phyloP scores from a whole-genome alignment of 2,888 invertebrate species.

The Petrolisthes manimaculis region DNA sequence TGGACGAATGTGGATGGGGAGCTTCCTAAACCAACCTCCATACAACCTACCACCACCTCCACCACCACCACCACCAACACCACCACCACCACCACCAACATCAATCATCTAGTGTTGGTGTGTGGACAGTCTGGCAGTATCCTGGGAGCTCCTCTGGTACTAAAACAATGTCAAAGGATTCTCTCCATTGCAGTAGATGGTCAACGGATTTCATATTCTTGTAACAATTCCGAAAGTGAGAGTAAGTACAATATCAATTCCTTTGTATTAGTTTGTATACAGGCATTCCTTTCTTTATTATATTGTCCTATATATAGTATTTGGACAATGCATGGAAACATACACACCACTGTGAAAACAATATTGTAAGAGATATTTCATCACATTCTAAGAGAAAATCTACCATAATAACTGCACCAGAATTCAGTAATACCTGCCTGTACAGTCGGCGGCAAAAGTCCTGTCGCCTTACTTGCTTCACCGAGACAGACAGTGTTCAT shows the following conservation, averaged over 20 bases:
- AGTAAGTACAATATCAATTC: conserved; percentile 16
- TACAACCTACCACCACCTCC: conserved; percentile 70
- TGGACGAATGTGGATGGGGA: conserved; percentile 23
- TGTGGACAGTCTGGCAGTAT: conserved; percentile 80
- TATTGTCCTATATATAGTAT: background rate
- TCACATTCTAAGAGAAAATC: background rate
- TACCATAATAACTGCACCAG: background rate
- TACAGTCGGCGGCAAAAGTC: too few relatives aligned
- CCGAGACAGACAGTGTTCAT: too few relatives aligned
- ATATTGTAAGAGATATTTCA: too few relatives aligned
- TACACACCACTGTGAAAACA: background rate
- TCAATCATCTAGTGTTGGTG: conserved; percentile 78
- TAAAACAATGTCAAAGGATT: conserved; percentile 47
- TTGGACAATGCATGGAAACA: too few relatives aligned
- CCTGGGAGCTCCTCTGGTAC: conserved; percentile 75
- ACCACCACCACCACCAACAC: too few relatives aligned
- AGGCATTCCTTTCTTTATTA: background rate
- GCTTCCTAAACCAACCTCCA: background rate
- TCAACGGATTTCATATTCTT: conserved; percentile 29
- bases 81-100: too few relatives aligned
- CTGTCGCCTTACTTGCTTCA: too few relatives aligned
- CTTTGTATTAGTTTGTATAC: background rate
- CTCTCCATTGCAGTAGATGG: conserved; percentile 23
- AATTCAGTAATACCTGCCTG: background rate
- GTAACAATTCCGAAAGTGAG: conserved; percentile 9